These are phyloP conservation scores for Vireo altiloquus DNA, from an alignment of 2,113 vertebrate species.

Conservation along the genomic window DNA sequence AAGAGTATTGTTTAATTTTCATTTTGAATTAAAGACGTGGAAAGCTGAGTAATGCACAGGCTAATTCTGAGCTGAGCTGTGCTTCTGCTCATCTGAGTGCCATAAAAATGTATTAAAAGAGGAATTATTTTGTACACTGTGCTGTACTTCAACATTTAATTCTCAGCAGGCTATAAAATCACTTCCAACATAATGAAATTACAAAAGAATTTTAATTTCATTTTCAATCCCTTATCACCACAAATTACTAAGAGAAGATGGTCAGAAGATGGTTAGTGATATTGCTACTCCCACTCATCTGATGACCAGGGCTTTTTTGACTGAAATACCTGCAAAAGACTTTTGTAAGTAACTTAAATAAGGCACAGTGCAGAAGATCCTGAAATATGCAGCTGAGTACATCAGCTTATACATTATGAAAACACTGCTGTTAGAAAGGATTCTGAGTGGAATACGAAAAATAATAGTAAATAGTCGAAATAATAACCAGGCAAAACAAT, in stretches of 20 bases:
- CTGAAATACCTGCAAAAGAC: neutral
- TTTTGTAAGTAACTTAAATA: neutral
- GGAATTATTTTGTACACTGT: constrained; percentile 76
- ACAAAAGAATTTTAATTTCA: constrained; percentile 75
- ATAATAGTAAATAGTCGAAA: neutral
- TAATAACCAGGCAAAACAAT: neutral
- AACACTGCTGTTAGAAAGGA: neutral
- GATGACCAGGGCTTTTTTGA: neutral
- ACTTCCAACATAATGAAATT: constrained; percentile 75
- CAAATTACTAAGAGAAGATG: constrained; percentile 65
- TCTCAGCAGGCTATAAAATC: constrained; percentile 73
- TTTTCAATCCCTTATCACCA: constrained; percentile 66
- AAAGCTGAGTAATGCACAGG: constrained; percentile 68
- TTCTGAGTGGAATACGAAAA: neutral
- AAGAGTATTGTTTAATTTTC: constrained; percentile 77
- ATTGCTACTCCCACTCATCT: neutral
- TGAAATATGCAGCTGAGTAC: neutral
- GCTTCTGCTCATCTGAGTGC: constrained; percentile 61
- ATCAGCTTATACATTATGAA: neutral
- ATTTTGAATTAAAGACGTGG: constrained; percentile 71
- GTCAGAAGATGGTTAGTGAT: constrained; percentile 22
- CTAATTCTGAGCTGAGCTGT: constrained; percentile 62
- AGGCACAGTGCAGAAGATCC: neutral
- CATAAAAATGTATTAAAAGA: constrained; percentile 72
- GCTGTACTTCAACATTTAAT: constrained; percentile 60